Base-by-base conservation (phyloP, 2,797 vertebrate species). In the Spheniscus humboldti region DNA sequence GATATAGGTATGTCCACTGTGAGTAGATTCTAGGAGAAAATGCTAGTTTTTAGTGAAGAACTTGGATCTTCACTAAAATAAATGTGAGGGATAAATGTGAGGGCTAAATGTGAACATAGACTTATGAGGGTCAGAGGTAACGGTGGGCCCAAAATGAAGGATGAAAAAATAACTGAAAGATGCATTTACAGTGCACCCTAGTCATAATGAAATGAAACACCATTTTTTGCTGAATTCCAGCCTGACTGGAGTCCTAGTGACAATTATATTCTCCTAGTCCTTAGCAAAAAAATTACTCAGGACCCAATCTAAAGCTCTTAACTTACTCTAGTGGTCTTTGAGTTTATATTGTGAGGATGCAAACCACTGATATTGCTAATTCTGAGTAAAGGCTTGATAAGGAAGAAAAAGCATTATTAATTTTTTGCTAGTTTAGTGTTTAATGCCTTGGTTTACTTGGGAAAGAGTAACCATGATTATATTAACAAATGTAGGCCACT, bases 401-500 rank as follows among this genome's bases (percentile, higher is more conserved):
- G 31, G 55, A 75, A 72, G 60, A 30, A 64, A 73, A 87, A 73
- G 11, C 28, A 33, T 27, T 20, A 2, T n/a, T 24, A 27, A 13
- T 20, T 84, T 78, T 82, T 68, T 79, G 52, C n/a, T 85, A 60
- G n/a, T 19, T 92, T 82, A 53, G 11, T 72, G 24, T 92, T 89
- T 76, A 73, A 81, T 85, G 72, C 71, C 53, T 82, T 82, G 48
- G 53, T 95, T 92, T 95, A 53, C 92, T 92, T 85, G 23, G n/a
- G 62, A 87, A 82, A 60, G 45, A 48, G 37, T 64, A 94, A 75
- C 68, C 37, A 57, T 30, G 45, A 95, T 89, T 71, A 69, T 62
- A 85, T 85, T 92, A 94, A 82, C 63, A 93, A 95, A 96, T 67
- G 60, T 85, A 93, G 93, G 92, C 83, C 94, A 89, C 56, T 90